Evolutionary conservation across 2,113 vertebrate species (phyloP), one percentile per base, ranked within the genome.

Genomic region (Excalfactoria chinensis): DNA sequence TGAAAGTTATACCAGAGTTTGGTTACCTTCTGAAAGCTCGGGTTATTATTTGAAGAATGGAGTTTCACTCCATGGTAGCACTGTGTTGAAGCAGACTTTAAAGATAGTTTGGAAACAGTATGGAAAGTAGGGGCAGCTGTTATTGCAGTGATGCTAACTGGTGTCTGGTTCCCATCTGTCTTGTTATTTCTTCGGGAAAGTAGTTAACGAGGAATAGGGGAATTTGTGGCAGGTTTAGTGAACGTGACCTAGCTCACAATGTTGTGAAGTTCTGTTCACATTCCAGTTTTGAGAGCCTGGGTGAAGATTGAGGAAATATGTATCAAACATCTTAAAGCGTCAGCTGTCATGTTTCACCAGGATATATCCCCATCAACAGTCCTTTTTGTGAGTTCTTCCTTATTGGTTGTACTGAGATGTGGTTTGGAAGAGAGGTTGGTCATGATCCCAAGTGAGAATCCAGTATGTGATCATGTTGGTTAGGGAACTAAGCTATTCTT

Each of bases 211-310:
- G 16, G 28, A 44, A 37, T 26, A 13, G n/a, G 23, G n/a, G 25
- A 59, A n/a, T 60, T 70, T 1, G 13, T 74, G 56, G 26, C 34
- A 74, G 9, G 10, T 58, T 83, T 58, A 83, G n/a, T 58, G 48
- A 30, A 18, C 37, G 35, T 62, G 44, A 19, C 68, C 8, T 60
- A 37, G 11, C 11, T 48, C 8, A 21, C 18, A 40, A 19, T 23
- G 20, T 37, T 81, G 35, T 71, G 40, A 80, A 67, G 11, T 48
- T 73, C 68, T 84, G 26, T 7, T 84, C 30, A 34, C 13, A 10
- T 30, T 48, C n/a, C 1, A 4, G 25, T 28, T 40, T 16, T 0
- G 1, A 44, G 21, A 67, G 7, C 44, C 7, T n/a, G 51, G 20
- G 21, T 72, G 53, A 76, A 17, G 56, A 3, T 18, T 62, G 53